Evolutionary conservation across 2,888 invertebrate genomes (phyloP).

Genomic region (Smittia sp.): DNA sequence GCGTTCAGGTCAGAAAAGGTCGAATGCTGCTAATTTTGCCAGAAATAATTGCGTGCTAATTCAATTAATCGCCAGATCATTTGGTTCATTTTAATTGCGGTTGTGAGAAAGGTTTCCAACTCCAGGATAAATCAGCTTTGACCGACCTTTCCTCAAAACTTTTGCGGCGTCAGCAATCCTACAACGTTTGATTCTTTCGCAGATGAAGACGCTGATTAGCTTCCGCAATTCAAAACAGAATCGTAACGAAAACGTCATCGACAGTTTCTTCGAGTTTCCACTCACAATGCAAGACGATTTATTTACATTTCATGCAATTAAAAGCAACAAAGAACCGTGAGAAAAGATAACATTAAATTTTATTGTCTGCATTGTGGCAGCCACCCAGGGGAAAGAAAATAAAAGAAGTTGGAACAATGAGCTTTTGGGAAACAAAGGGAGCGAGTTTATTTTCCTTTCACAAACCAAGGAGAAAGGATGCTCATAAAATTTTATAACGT

Average conservation of each 20-base stretch:
- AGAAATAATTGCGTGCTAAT: not conserved
- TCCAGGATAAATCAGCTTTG: too few relatives aligned
- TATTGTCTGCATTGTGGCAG: constrained; percentile 23
- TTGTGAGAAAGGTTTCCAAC: not conserved
- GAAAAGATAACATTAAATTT: constrained; percentile 23
- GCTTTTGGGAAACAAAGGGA: not conserved
- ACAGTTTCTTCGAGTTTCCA: too few relatives aligned
- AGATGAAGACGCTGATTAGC: too few relatives aligned
- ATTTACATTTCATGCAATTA: constrained; percentile 21
- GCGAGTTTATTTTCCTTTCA: not conserved
- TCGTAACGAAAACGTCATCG: too few relatives aligned
- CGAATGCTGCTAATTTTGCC: not conserved
- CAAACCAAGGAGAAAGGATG: not conserved
- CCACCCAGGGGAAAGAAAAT: not conserved
- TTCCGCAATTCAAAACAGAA: too few relatives aligned
- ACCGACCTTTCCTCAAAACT: too few relatives aligned
- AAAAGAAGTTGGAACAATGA: constrained; percentile 14
- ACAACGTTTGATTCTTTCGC: too few relatives aligned
- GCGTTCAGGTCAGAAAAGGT: not conserved
- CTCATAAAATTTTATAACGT: constrained; percentile 23
- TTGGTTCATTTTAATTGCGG: constrained; percentile 13
- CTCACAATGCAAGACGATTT: not conserved
- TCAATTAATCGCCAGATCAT: not conserved
- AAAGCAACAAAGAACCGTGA: constrained; percentile 17
- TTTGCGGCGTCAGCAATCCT: too few relatives aligned